Evolutionary conservation across 2,888 invertebrate genomes (phyloP), one percentile per base, ranked within the genome.

Genomic region (Drosophila nigricruria): DNA sequence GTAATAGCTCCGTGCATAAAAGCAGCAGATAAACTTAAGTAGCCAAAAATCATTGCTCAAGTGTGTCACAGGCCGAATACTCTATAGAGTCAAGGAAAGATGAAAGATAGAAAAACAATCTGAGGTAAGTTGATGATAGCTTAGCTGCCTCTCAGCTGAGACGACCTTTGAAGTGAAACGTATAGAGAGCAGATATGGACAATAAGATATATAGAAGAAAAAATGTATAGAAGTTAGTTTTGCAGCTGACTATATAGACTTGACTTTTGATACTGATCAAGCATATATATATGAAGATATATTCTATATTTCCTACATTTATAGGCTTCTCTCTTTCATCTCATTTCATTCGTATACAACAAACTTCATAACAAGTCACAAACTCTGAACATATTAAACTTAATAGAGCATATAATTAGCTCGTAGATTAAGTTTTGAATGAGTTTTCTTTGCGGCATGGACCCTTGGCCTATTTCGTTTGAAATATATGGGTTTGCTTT

Each of bases 371-470:
- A 0, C 20, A 43, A 73, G 32, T 42, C 23, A 14, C 1, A 4
- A 38, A 1, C 32, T 43, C 45, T 5, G 3, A 12, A 16, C 16
- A 0, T 14, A 38, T 18, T 6, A 10, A 20, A 49, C 38, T 23
- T 38, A 57, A n/a, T 25, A 67, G 42, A 43, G 62, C 38, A 69
- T 27, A 36, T 69, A 70, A 73, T 79, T 77, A 77, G 69, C 69
- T 67, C 57, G 66, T 54, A 25, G 25, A 52, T 59, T 25, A 43
- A 20, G 49, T 58, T 59, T 59, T 40, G 36, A 43, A 50, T 54
- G 30, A n/a, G 59, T 27, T 47, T 60, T n/a, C 9, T 27, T 40
- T 42, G 38, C 3, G 53, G 20, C 5, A 3, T 50, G 50, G 20
- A 52, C 34, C 34, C 50, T 23, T 23, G 1, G 34, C 20, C 32